Conservation (phyloP, 2,888 invertebrate species). For the Phaonia tiefii region DNA sequence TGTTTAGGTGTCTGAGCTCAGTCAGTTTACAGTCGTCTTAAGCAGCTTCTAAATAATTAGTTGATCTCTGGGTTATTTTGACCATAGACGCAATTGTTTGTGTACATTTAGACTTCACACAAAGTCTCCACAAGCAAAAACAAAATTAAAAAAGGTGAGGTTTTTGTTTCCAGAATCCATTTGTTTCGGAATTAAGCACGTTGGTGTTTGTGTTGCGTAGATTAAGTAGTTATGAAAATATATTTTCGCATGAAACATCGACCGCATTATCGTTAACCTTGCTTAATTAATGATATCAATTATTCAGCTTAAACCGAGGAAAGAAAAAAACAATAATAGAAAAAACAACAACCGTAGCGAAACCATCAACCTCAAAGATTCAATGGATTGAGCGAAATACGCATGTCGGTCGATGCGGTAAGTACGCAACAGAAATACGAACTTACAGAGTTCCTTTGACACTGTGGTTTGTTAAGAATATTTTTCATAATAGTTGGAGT, state of each 20-base stretch:
- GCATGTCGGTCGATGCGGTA: too few species aligned
- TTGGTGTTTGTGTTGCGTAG: not conserved
- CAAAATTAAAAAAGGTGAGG: conserved; percentile 9
- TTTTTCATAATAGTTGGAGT: too few species aligned
- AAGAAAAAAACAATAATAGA: conserved; percentile 15
- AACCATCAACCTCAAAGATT: too few species aligned
- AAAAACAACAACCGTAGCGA: not conserved
- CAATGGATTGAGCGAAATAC: too few species aligned
- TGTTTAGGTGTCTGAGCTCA: conserved; percentile 27
- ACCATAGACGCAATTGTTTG: not conserved
- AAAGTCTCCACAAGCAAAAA: not conserved
- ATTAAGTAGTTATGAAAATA: not conserved
- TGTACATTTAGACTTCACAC: not conserved
- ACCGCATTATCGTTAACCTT: conserved; percentile 46
- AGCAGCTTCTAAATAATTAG: conserved; percentile 29
- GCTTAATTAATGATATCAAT: conserved; percentile 61
- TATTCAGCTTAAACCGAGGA: conserved; percentile 26
- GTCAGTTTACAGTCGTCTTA: conserved; percentile 28
- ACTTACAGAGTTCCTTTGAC: too few species aligned
- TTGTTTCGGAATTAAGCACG: not conserved
- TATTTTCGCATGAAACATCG: too few species aligned
- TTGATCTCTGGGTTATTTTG: not conserved
- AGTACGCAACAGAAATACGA: too few species aligned
- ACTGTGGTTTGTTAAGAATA: too few species aligned
- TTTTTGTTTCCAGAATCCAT: not conserved